A percentile compares a stretch with the other conserved stretches of the same genome.
These are phyloP conservation scores for Mastigias papua DNA, from an alignment of 30 jellyfish, hydroid and myxozoan species.

Conservation along the genomic window DNA sequence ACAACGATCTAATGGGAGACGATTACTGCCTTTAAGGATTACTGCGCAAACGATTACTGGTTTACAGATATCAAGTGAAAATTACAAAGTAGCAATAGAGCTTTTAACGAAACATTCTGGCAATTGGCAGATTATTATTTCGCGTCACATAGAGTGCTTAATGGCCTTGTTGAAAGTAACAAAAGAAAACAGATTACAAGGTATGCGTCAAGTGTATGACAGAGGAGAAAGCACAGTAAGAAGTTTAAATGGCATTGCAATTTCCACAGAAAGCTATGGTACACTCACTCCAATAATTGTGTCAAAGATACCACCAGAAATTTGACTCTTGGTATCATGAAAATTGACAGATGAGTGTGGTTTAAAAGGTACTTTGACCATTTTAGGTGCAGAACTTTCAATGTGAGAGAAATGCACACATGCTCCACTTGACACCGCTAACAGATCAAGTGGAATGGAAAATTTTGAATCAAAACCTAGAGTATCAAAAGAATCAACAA, in stretches of 20 bases:
- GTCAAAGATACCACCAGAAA: neutral
- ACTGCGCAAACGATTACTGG: slow-evolving; percentile 18
- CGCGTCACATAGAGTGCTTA: slow-evolving; percentile 6
- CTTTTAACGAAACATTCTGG: slow-evolving; percentile 7
- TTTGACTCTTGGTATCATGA: neutral
- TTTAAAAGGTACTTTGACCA: neutral
- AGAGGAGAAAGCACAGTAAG: neutral
- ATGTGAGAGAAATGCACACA: slow-evolving; percentile 3
- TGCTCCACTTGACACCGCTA: neutral
- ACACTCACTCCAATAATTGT: neutral
- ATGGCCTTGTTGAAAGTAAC: neutral
- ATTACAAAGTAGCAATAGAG: slow-evolving; percentile 6
- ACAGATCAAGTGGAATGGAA: neutral
- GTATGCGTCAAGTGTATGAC: slow-evolving; percentile 8
- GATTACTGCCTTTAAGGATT: too few species aligned
- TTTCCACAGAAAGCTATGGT: neutral
- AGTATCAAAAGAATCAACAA: neutral
- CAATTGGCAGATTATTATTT: neutral
- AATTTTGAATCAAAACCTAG: neutral
- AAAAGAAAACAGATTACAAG: neutral
- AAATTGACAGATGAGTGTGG: neutral
- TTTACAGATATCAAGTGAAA: neutral
- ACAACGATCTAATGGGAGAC: neutral
- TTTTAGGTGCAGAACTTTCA: slow-evolving; percentile 15
- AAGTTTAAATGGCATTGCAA: slow-evolving; percentile 14